phyloP scores from a whole-genome alignment of 2,797 vertebrate species.

The Simalia tracyae region DNA sequence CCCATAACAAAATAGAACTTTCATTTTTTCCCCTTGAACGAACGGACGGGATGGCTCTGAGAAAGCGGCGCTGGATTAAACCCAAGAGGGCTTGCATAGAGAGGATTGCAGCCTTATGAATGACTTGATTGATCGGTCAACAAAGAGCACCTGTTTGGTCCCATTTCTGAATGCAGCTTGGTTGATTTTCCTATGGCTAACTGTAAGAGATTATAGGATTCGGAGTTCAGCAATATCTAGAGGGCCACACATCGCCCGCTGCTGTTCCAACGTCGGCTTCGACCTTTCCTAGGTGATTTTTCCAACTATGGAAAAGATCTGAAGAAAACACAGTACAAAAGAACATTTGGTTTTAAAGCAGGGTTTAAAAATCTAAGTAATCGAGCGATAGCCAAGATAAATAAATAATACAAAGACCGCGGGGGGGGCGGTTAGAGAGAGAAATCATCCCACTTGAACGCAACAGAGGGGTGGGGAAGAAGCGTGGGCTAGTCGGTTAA shows the following conservation, averaged over 20 bases:
- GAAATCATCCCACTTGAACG: background rate
- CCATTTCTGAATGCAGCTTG: background rate
- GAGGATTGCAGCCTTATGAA: background rate
- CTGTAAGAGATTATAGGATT: background rate
- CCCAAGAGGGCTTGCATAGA: background rate
- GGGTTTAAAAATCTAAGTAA: slow-evolving; percentile 21
- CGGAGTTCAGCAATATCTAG: background rate
- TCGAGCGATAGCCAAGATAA: slow-evolving; percentile 10
- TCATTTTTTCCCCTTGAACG: background rate
- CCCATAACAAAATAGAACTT: background rate
- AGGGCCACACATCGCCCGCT: background rate
- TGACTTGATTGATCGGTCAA: slow-evolving; percentile 3
- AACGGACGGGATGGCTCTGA: background rate
- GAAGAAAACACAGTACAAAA: background rate
- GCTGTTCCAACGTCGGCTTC: background rate
- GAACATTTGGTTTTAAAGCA: background rate
- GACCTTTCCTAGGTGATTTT: background rate
- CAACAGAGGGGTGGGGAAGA: background rate
- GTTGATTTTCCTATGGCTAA: background rate
- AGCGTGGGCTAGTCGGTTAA: background rate
- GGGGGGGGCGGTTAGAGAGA: background rate
- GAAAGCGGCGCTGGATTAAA: background rate
- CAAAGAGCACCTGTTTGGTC: background rate
- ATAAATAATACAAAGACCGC: background rate
- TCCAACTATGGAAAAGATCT: slow-evolving; percentile 4